Base-by-base conservation (phyloP, 2,797 vertebrate species). In the Cyclura pinguis region DNA sequence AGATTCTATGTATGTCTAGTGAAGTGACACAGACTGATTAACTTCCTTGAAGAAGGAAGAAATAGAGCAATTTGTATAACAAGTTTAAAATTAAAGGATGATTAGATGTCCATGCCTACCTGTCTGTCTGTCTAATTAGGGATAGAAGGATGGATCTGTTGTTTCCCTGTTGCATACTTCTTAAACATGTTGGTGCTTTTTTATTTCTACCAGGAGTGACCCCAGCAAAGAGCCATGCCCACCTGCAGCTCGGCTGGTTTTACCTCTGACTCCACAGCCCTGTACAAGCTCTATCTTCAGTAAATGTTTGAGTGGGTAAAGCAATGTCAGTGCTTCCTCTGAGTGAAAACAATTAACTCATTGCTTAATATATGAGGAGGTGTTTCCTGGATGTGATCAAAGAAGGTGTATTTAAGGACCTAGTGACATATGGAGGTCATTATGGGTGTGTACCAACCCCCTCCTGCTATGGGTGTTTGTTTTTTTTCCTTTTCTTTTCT, bases 371-470 rank as follows among this genome's bases (percentile, higher is more conserved):
- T 35, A 91, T 90, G 86, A 62, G 0, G 1, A 87, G 92, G 92
- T 91, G 81, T 87, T 84, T 88, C n/a, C 92, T 93, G 93, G 89
- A 42, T 91, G 42, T 92, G 91, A 95, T 95, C 93, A 78, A 86
- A 80, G 92, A 84, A 92, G 59, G 84, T 59, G 27, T 57, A 5
- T 87, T 90, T 91, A 86, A 89, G 89, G 92, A 86, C 77, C 90
- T 93, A 10, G 59, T 74, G 29, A 16, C 32, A 47, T 42, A 84
- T 27, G 29, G 14, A 72, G 8, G 62, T 55, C n/a, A 72, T 55
- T 55, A 47, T 38, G 55, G 13, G 14, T 64, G 57, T 78, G 24
- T 18, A 80, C 59, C 62, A 50, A 72, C 10, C n/a, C 18, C n/a
- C 50, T 7, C 50, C 6, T 14, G 72, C n/a, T 59, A 22, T 47